phyloP scores from a whole-genome alignment of 2,888 invertebrate genomes.

The Altica lythri region DNA sequence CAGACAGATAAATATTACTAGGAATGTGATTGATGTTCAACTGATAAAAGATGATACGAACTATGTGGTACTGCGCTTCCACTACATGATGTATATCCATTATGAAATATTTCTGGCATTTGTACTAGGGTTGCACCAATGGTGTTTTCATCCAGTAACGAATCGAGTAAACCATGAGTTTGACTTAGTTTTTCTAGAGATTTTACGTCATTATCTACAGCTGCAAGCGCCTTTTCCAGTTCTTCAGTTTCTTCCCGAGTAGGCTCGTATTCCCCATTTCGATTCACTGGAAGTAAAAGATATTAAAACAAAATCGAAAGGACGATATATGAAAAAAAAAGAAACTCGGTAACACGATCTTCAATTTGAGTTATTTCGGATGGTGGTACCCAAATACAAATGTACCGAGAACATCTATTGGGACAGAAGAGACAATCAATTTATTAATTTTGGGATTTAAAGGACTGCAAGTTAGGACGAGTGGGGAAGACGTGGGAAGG shows the following conservation, averaged over 20 bases:
- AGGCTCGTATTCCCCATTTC: constrained; percentile 73
- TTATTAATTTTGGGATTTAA: no score
- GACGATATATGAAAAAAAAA: no score
- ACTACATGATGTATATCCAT: constrained; percentile 55
- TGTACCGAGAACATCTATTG: no score
- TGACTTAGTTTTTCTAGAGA: constrained; percentile 71
- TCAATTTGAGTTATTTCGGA: no score
- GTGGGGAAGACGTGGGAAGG: no score
- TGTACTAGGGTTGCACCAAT: constrained; percentile 58
- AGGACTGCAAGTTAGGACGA: no score
- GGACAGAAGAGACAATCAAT: no score
- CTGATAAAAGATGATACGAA: constrained; percentile 49
- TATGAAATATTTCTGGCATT: constrained; percentile 54
- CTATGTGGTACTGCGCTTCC: constrained; percentile 50
- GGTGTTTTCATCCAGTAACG: constrained; percentile 66
- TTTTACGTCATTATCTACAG: constrained; percentile 75
- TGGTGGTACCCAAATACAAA: no score
- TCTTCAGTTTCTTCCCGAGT: constrained; percentile 85
- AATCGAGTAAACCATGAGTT: constrained; percentile 64
- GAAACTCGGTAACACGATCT: no score
- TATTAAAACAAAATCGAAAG: no score
- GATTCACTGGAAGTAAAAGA: constrained; percentile 59
- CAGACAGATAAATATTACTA: no score
- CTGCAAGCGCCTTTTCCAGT: constrained; percentile 81
- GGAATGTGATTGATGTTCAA: constrained; percentile 51